Evolutionary conservation across 1,140 invertebrate genomes (phyloP).

Genomic region (Drosophila mauritiana): DNA sequence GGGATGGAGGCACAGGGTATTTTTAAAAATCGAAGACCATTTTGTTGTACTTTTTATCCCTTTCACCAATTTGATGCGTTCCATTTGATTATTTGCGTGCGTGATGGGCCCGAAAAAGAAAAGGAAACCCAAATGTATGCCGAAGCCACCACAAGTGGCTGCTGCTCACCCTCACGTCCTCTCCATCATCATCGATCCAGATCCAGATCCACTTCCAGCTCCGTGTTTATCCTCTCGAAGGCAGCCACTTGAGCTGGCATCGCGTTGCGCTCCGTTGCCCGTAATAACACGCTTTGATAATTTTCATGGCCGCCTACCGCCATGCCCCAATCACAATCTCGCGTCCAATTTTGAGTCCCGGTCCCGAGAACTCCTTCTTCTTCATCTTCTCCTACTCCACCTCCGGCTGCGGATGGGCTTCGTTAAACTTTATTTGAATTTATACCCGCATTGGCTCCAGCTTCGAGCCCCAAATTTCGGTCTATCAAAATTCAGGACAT

Average conservation of each 20-base stretch:
- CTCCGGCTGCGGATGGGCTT: conserved; percentile 67
- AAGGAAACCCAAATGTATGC: conserved; percentile 57
- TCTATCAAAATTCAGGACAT: conserved; percentile 63
- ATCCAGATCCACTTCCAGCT: conserved; percentile 14
- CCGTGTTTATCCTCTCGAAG: conserved; percentile 28
- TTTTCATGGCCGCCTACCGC: conserved; percentile 78
- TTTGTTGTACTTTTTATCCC: conserved; percentile 68
- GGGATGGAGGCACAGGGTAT: conserved; percentile 27
- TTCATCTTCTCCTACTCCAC: neutral
- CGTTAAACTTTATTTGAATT: conserved; percentile 82
- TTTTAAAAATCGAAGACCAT: conserved; percentile 74
- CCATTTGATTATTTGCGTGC: conserved; percentile 80
- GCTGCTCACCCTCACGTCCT: conserved; percentile 30
- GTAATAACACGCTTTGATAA: conserved; percentile 84
- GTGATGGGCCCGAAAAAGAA: conserved; percentile 45
- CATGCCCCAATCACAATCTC: conserved; percentile 27
- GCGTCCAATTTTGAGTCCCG: conserved; percentile 1
- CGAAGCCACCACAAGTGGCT: conserved; percentile 71
- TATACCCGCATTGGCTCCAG: conserved; percentile 65
- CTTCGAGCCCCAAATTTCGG: conserved; percentile 36
- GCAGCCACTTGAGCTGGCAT: conserved; percentile 63
- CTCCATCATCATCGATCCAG: conserved; percentile 20
- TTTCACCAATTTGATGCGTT: conserved; percentile 80
- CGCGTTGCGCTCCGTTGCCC: conserved; percentile 66
- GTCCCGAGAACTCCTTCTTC: conserved; percentile 4